Evolutionary conservation across 2,888 invertebrate genomes (phyloP).

Genomic region (Anaspis maculata): DNA sequence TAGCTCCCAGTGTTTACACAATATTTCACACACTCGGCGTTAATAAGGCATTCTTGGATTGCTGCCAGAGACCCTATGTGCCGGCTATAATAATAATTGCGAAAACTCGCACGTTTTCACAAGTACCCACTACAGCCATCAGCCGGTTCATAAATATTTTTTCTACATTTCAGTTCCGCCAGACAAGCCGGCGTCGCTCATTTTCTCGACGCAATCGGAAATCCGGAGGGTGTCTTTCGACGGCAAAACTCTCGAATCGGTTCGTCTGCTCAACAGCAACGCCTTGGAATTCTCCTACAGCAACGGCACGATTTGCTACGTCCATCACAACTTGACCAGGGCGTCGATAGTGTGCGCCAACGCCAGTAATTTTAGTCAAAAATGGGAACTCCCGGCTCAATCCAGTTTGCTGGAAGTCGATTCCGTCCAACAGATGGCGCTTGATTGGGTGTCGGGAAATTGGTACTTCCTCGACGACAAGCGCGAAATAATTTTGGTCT

Average conservation of each 20-base stretch:
- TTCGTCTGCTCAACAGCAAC: conserved; percentile 40
- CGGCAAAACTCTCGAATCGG: conserved; percentile 43
- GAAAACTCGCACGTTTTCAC: no score
- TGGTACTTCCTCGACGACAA: conserved; percentile 67
- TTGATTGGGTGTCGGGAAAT: conserved; percentile 80
- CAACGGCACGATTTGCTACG: conserved; percentile 62
- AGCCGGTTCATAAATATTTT: no score
- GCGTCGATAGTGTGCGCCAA: conserved; percentile 55
- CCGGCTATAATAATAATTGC: no score
- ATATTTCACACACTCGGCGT: no score
- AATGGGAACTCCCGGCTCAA: conserved; percentile 52
- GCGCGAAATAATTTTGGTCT: conserved; percentile 27
- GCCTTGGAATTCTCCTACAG: conserved; percentile 60
- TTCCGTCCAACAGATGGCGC: conserved; percentile 63
- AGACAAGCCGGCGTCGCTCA: conserved; percentile 53
- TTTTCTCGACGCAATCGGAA: conserved; percentile 60
- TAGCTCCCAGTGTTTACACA: no score
- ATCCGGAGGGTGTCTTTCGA: conserved; percentile 54
- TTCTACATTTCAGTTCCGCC: conserved; percentile 57
- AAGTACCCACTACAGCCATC: no score
- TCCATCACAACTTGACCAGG: conserved; percentile 54
- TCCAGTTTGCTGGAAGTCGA: conserved; percentile 55
- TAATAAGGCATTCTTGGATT: no score
- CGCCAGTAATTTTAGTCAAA: conserved; percentile 53
- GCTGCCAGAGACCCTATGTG: no score